Evolutionary conservation across 2,113 vertebrate species (phyloP), one percentile per base, ranked within the genome.

Genomic region (Strix aluco): DNA sequence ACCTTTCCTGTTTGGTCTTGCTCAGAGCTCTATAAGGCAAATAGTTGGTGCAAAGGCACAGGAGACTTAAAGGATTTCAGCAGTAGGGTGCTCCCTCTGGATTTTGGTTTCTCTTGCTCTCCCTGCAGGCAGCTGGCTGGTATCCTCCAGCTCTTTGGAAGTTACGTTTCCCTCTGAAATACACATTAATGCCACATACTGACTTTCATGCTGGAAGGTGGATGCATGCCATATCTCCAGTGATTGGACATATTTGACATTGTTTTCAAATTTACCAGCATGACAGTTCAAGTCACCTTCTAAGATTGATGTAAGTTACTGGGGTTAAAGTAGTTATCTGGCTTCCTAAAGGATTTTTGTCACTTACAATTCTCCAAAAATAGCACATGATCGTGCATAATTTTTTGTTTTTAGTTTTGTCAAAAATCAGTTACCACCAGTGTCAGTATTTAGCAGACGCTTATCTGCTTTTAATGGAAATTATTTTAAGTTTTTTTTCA

Each of bases 1-100:
- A 96, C 92, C 96, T 95, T 97, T 98, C 97, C 98, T 98, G 97
- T 97, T 96, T 96, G 96, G 93, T 96, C 98, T 96, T 89, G 92
- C 72, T 95, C 61, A 90, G 91, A 94, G 69, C 74, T 94, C 78
- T 86, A 20, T 77, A 94, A 84, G 94, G 80, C 51, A 94, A 95
- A 93, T 25, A 86, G 32, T 8, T 90, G 81, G 93, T 97, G 65
- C 38, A 96, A 89, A 96, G 94, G 88, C 86, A 73, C 21, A 84
- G 72, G 63, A 85, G 47, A 85, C 36, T 77, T 82, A n/a, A 81
- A 90, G 54, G 73, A 69, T 85, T 96, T 95, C 86, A 90, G 78
- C 23, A 59, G 15, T 25, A 32, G 42, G 6, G 3, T 23, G 94
- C 73, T 90, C 23, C 30, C 32, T 9, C 15, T 16, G 23, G 6